Percentiles rank a stretch among this genome's conserved stretches.
Evolutionary conservation across 1,140 invertebrate species (phyloP).

Genomic region (Helicoverpa zea): DNA sequence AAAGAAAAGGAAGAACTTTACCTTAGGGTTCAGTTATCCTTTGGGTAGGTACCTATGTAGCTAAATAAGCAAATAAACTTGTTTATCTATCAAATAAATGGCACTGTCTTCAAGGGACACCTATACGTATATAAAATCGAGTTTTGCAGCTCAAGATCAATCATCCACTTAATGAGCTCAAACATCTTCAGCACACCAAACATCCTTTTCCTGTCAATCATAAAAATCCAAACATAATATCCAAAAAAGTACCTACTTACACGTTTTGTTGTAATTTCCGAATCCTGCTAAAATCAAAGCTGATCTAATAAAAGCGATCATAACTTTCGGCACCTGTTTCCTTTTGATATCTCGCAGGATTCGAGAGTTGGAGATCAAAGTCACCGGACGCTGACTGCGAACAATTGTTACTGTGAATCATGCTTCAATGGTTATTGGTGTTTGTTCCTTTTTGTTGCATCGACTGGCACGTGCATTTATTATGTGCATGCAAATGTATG

Average conservation of each 20-base stretch:
- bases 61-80: no score
- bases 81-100: no score
- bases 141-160: no score
- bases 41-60: no score
- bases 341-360: conserved; percentile 20
- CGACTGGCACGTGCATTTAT: not conserved
- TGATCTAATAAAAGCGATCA: conserved; percentile 38
- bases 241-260: conserved; percentile 5
- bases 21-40: no score
- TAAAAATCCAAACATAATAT: conserved; percentile 7
- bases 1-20: no score
- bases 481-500: not conserved
- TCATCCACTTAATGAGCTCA: no score
- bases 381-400: conserved; percentile 37
- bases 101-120: no score
- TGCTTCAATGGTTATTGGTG: conserved; percentile 26
- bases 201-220: conserved; percentile 2
- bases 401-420: conserved; percentile 40
- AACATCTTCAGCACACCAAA: not conserved
- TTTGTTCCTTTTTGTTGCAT: conserved; percentile 20
- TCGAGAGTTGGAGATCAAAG: conserved; percentile 33
- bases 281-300: conserved; percentile 34
- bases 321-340: conserved; percentile 45
- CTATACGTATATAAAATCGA: no score
- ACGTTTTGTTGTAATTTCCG: conserved; percentile 5